Evolutionary conservation across 2,113 vertebrate genomes (phyloP).

Genomic region (Odocoileus hemionus): DNA sequence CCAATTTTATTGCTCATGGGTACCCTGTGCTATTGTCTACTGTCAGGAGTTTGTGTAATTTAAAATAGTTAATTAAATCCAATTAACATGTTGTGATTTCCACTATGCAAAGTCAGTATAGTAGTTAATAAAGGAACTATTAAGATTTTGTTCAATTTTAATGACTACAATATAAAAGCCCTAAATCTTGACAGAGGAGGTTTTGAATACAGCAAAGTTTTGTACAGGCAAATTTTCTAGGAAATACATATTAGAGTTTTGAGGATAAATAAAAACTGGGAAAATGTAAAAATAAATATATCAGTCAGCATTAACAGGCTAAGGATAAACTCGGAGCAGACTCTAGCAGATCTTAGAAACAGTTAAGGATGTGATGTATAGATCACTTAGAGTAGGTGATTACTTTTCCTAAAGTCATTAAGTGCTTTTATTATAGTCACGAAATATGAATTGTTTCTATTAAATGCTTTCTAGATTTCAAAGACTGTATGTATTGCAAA

Average conservation of each 20-base stretch:
- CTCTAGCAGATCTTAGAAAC: neutral
- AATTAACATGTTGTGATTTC: slow-evolving; percentile 73
- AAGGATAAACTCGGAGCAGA: neutral
- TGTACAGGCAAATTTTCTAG: neutral
- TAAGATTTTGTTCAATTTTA: slow-evolving; percentile 72
- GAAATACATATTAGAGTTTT: slow-evolving; percentile 48
- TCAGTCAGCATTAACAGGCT: neutral
- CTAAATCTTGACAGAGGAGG: slow-evolving; percentile 64
- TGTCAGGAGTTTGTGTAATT: slow-evolving; percentile 69
- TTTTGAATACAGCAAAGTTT: slow-evolving; percentile 66
- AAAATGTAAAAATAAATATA: slow-evolving; percentile 18
- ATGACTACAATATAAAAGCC: slow-evolving; percentile 59
- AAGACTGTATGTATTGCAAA: slow-evolving; percentile 26
- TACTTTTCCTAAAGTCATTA: slow-evolving; percentile 46
- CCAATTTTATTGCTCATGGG: slow-evolving; percentile 62
- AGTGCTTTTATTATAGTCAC: slow-evolving; percentile 51
- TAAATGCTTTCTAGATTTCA: slow-evolving; percentile 58
- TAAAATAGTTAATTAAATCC: slow-evolving; percentile 78
- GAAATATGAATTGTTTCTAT: slow-evolving; percentile 54
- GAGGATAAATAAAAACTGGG: neutral
- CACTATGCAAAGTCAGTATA: slow-evolving; percentile 55
- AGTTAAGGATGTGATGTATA: neutral
- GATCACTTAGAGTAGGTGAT: slow-evolving; percentile 15
- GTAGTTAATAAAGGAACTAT: slow-evolving; percentile 68
- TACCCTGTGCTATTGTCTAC: slow-evolving; percentile 38